Conservation (phyloP, 2,113 vertebrate species). For the Marcusenius ussheri region DNA sequence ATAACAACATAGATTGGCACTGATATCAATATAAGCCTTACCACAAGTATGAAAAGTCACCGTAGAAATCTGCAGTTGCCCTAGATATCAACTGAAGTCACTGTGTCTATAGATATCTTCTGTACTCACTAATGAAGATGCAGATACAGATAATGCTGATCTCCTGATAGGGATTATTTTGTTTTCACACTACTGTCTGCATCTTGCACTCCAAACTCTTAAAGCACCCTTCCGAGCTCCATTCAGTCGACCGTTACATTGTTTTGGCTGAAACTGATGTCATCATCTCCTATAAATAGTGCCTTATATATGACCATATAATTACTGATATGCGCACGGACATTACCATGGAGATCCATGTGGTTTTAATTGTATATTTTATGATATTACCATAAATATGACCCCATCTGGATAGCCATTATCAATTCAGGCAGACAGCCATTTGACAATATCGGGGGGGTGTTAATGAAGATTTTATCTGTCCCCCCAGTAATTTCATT, state of each 20-base stretch:
- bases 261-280: background rate
- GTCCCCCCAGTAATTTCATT: conserved; percentile 7
- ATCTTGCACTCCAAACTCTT: background rate
- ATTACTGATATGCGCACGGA: background rate
- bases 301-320: background rate
- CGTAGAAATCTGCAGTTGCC: background rate
- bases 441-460: background rate
- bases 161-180: background rate
- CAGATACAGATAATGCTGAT: background rate
- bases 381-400: conserved; percentile 9
- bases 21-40: background rate
- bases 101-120: background rate
- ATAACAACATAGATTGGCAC: background rate
- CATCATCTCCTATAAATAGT: background rate
- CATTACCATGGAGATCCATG: background rate
- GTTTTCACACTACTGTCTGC: background rate
- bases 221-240: background rate
- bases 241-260: background rate
- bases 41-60: background rate
- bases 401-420: background rate
- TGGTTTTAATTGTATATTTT: background rate
- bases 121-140: background rate
- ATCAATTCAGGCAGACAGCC: background rate
- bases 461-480: conserved; percentile 17
- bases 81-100: background rate